Evolutionary conservation across 2,113 vertebrate genomes (phyloP).

Genomic region (Isurus oxyrinchus): DNA sequence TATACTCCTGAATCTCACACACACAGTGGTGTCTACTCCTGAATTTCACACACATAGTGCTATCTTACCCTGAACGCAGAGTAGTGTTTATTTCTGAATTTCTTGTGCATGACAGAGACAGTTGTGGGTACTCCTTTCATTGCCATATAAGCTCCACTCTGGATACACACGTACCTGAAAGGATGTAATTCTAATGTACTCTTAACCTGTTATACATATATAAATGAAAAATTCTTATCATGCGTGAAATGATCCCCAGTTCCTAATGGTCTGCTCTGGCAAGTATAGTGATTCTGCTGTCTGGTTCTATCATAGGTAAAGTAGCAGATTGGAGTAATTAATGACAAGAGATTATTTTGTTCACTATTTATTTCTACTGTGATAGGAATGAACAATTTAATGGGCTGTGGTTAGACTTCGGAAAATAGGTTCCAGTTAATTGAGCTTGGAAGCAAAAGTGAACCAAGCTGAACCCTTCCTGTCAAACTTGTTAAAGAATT

Average conservation of each 20-base stretch:
- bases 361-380: neutral
- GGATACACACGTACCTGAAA: neutral
- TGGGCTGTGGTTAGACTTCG: neutral
- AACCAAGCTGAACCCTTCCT: neutral
- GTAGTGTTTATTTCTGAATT: neutral
- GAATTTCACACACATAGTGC: neutral
- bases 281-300: neutral
- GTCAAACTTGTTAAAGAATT: neutral
- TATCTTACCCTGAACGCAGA: neutral
- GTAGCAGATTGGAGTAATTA: neutral
- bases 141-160: neutral
- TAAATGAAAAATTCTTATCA: neutral
- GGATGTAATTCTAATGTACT: neutral
- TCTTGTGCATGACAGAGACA: neutral
- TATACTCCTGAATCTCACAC: too few relatives aligned
- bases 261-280: neutral
- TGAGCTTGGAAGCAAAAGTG: neutral
- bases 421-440: neutral
- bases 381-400: neutral
- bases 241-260: neutral
- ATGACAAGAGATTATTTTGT: neutral
- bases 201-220: neutral
- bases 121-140: neutral
- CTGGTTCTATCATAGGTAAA: neutral
- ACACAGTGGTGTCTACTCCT: too few relatives aligned